phyloP scores from a whole-genome alignment of 1,140 invertebrate genomes.

The Trichonephila clavata region DNA sequence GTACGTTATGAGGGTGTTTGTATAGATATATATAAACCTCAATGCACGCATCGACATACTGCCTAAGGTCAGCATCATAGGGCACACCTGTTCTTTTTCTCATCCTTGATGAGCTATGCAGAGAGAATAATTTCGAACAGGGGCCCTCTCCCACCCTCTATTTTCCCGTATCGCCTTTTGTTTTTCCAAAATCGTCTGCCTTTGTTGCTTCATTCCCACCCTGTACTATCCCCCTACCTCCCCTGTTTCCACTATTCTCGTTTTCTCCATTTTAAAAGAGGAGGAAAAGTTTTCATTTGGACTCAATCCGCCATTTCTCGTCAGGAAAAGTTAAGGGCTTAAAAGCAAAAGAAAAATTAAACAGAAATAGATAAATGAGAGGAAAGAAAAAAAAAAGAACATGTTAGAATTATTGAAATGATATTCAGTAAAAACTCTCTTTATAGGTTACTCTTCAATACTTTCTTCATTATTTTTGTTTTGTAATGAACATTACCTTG shows the following conservation, averaged over 20 bases:
- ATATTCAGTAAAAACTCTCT: background rate
- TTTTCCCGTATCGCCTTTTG: slow-evolving; percentile 33
- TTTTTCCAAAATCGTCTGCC: slow-evolving; percentile 42
- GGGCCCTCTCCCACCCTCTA: background rate
- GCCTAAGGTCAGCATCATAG: slow-evolving; percentile 39
- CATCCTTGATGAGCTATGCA: slow-evolving; percentile 70
- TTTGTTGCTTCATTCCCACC: slow-evolving; percentile 1
- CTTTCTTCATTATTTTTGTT: background rate
- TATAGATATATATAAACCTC: slow-evolving; percentile 32
- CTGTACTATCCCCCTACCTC: background rate
- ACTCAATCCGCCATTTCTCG: slow-evolving; percentile 43
- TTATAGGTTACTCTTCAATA: background rate
- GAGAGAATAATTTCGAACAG: slow-evolving; percentile 56
- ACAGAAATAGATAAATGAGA: background rate
- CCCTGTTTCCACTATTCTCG: background rate
- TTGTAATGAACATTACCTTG: no score
- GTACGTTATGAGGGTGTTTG: slow-evolving; percentile 27
- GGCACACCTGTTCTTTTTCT: slow-evolving; percentile 61
- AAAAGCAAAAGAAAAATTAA: background rate
- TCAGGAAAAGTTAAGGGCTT: background rate
- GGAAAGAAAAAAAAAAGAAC: background rate
- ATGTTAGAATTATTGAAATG: background rate
- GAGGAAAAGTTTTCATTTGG: slow-evolving; percentile 2
- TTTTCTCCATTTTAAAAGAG: slow-evolving; percentile 46
- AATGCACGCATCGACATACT: background rate